Conservation (phyloP, 53 echinoderm and acorn worm species). For the Holothuria scabra region DNA sequence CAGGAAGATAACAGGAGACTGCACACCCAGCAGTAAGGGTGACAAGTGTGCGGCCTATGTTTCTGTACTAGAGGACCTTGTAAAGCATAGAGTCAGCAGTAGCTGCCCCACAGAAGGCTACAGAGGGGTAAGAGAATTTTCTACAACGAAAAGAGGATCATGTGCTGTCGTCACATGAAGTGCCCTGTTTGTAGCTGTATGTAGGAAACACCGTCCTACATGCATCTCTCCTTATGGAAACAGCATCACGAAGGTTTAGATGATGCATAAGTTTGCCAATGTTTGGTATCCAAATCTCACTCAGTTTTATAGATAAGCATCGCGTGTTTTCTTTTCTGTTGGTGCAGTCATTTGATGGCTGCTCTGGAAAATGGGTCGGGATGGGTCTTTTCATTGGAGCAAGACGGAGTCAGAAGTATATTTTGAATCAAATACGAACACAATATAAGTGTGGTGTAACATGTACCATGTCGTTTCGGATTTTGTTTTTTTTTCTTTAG, state of each 20-base stretch:
- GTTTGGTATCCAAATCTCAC: not conserved
- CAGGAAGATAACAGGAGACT: not conserved
- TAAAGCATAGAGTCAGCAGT: not conserved
- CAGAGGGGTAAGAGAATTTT: not conserved
- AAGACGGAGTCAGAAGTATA: too few species aligned
- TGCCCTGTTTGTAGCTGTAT: not conserved
- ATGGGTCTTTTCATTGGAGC: too few species aligned
- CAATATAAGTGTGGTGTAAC: too few species aligned
- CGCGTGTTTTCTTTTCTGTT: too few species aligned
- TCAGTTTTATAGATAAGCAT: not conserved
- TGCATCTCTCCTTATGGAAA: not conserved
- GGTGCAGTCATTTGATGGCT: too few species aligned
- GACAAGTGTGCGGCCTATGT: not conserved
- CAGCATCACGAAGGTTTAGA: not conserved
- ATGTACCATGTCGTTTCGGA: too few species aligned
- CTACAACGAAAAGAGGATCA: not conserved
- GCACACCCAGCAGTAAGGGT: not conserved
- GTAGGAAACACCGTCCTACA: too few species aligned
- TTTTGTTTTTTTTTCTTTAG: too few species aligned
- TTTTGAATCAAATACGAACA: too few species aligned
- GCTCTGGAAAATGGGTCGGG: too few species aligned
- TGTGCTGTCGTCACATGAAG: slow-evolving; percentile 2
- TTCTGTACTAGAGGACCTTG: not conserved
- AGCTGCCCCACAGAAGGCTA: not conserved
- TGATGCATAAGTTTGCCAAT: not conserved